These are phyloP conservation scores for Petrocephalus schoutedeni DNA, from an alignment of 2,797 vertebrate genomes.

Conservation along the genomic window DNA sequence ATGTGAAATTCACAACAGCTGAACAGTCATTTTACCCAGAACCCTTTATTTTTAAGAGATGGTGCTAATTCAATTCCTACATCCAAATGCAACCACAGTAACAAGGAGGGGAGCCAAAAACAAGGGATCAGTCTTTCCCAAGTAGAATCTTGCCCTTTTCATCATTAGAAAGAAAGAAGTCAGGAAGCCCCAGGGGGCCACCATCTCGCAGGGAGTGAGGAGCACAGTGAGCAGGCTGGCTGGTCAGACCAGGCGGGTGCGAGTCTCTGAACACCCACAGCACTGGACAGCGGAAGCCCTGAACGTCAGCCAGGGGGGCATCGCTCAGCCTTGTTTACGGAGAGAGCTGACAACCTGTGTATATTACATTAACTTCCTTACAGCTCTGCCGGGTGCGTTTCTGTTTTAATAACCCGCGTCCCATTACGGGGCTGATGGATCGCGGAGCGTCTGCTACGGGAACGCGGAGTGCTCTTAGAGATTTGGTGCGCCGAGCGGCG, in stretches of 20 bases:
- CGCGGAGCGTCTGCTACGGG: conserved; percentile 40
- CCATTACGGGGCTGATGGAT: conserved; percentile 66
- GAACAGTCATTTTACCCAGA: not conserved
- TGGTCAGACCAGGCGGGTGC: not conserved
- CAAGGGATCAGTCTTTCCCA: not conserved
- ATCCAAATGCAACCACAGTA: not conserved
- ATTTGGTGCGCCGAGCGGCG: not conserved
- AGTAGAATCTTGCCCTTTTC: not conserved
- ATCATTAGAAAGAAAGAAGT: not conserved
- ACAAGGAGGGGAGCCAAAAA: not conserved
- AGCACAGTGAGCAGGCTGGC: not conserved
- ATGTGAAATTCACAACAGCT: not conserved
- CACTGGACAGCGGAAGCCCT: not conserved
- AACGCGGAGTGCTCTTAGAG: conserved; percentile 23
- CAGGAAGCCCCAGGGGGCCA: not conserved
- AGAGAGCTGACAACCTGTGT: conserved; percentile 71
- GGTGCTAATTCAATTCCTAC: not conserved
- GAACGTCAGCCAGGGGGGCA: not conserved
- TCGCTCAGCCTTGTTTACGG: conserved; percentile 63
- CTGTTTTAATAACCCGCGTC: conserved; percentile 52
- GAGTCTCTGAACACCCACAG: conserved; percentile 26
- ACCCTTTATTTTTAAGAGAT: not conserved
- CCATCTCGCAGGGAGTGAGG: not conserved
- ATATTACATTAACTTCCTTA: conserved; percentile 63
- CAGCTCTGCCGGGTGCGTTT: conserved; percentile 60